Evolutionary conservation across 2,888 invertebrate genomes (phyloP).

Genomic region (Melanotus villosus): DNA sequence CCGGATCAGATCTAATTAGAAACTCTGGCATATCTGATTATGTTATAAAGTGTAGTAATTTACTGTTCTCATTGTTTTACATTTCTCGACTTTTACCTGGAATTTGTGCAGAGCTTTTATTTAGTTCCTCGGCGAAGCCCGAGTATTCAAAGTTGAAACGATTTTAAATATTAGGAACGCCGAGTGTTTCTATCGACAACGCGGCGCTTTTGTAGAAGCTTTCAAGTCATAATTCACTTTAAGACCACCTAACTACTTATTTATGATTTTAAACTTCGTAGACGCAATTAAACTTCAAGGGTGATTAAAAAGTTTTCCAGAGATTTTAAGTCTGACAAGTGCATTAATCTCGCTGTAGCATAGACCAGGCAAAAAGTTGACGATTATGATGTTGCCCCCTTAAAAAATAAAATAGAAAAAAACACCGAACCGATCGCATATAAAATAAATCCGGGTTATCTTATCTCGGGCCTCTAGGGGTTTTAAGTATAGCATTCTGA

Average conservation of each 20-base stretch:
- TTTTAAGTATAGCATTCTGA: constrained; percentile 8
- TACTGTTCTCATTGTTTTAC: constrained; percentile 31
- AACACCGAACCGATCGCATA: background rate
- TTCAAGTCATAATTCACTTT: constrained; percentile 45
- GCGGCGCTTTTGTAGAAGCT: constrained; percentile 36
- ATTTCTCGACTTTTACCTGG: constrained; percentile 25
- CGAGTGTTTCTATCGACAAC: constrained; percentile 30
- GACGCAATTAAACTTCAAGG: constrained; percentile 60
- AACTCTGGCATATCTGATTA: constrained; percentile 55
- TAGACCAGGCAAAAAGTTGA: too few relatives aligned
- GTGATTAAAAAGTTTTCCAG: constrained; percentile 58
- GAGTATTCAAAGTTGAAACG: background rate
- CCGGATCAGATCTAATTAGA: constrained; percentile 64
- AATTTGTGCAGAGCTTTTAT: constrained; percentile 7
- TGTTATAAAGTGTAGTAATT: constrained; percentile 39
- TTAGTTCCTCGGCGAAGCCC: background rate
- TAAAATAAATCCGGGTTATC: background rate
- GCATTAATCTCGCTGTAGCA: constrained; percentile 42
- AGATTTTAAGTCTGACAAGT: constrained; percentile 54
- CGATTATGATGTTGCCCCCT: background rate
- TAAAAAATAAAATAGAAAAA: too few relatives aligned
- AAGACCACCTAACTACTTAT: constrained; percentile 50
- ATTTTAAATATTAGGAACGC: constrained; percentile 21
- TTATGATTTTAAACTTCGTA: constrained; percentile 55
- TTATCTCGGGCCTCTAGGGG: constrained; percentile 10